Percentiles rank a stretch among this genome's conserved stretches.
phyloP scores from a whole-genome alignment of 2,888 invertebrate genomes.

The Heliothis peltigera region DNA sequence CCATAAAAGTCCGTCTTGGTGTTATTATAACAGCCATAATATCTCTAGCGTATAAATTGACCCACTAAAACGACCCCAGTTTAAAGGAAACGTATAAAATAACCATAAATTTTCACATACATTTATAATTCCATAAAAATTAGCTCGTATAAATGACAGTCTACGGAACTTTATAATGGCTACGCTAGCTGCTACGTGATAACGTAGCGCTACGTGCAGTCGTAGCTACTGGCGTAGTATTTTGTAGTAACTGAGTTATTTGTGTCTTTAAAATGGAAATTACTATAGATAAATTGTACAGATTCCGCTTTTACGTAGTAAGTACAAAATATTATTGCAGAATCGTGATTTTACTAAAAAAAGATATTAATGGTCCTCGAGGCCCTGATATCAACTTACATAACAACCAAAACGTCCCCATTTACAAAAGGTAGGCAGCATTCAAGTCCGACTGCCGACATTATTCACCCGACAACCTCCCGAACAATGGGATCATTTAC shows the following conservation, averaged over 20 bases:
- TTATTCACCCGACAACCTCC: conserved; percentile 62
- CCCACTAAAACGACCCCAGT: conserved; percentile 20
- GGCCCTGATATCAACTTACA: conserved; percentile 55
- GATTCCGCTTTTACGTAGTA: neutral
- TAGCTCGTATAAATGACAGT: conserved; percentile 18
- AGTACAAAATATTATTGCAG: conserved; percentile 1
- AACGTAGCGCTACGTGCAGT: conserved; percentile 49
- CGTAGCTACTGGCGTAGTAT: conserved; percentile 46
- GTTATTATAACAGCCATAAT: conserved; percentile 1
- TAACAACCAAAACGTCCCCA: conserved; percentile 55
- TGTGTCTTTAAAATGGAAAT: conserved; percentile 5
- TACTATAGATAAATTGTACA: neutral
- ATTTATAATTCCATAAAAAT: conserved; percentile 23
- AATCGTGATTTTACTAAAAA: conserved; percentile 23
- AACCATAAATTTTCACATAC: conserved; percentile 20
- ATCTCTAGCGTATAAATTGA: conserved; percentile 14
- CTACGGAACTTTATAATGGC: conserved; percentile 33
- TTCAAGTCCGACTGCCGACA: conserved; percentile 59
- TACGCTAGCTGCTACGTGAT: conserved; percentile 47
- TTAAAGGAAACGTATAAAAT: conserved; percentile 27
- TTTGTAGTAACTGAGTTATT: conserved; percentile 14
- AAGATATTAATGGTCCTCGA: conserved; percentile 42
- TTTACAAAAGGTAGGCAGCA: conserved; percentile 62
- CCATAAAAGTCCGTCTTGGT: neutral
- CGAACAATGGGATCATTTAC: conserved; percentile 70